Evolutionary conservation across 2,888 invertebrate species (phyloP), one percentile per base, ranked within the genome.

Genomic region (Diabrotica balteata): DNA sequence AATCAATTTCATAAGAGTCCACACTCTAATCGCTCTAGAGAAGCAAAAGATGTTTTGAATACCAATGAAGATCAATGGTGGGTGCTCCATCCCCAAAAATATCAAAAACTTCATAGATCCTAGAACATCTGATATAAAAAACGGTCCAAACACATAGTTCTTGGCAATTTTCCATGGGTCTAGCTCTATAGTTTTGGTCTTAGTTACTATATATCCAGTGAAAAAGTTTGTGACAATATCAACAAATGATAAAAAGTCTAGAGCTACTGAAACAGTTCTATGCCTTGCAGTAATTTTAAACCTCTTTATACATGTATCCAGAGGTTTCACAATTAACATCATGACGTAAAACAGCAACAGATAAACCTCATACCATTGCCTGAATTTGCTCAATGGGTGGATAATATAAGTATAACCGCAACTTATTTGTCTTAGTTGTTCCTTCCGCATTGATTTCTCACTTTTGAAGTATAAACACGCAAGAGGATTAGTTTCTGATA

Each of bases 301-400:
- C 10, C 17, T 44, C 9, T n/a, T 44, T 8, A 17, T 63, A 1
- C 54, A 69, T 9, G 68, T 60, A 49, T 73, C 70, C 6, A 72
- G 42, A 7, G 73, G 64, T 57, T 73, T 75, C 1, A 53, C 9
- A 0, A 71, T 22, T 17, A 75, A 44, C 44, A 65, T 47, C 8
- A 55, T 32, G 7, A 63, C 52, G 49, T 76, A 73, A 42, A 75
- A 68, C 55, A 71, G 68, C 43, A 71, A 69, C n/a, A 55, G 68
- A 51, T 70, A 76, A 22, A 70, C 43, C 17, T 77, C 71, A 57
- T 68, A 68, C 42, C 51, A 52, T 47, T 58, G 32, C 54, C 72
- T 71, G 50, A 72, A 69, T 59, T 49, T 68, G 59, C 75, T 76
- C 45, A 76, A 70, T 7, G 77, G 77, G 63, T 77, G 77, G 32